Evolutionary conservation across 1,140 invertebrate genomes (phyloP).

Genomic region (Papilio helenus): DNA sequence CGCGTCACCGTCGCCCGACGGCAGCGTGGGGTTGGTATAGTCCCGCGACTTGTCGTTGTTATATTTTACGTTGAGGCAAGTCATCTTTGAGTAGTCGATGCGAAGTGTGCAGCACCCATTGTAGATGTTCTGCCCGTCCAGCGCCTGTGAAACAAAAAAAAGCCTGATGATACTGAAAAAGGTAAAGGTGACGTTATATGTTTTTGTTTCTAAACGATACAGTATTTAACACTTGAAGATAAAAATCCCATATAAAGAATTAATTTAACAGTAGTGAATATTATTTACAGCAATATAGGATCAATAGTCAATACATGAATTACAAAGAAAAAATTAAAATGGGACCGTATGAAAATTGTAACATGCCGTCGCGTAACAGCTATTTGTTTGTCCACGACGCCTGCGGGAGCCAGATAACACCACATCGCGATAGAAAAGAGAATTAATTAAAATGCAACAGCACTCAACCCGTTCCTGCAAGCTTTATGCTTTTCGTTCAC

Average conservation of each 20-base stretch:
- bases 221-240: no score
- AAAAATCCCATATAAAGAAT: no score
- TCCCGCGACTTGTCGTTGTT: slow-evolving; percentile 99
- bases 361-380: slow-evolving; percentile 60
- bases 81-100: slow-evolving; percentile 99
- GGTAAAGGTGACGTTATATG: neutral
- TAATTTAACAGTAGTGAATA: neutral
- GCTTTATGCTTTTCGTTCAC: slow-evolving; percentile 64
- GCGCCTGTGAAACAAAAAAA: slow-evolving; percentile 85
- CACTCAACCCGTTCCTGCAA: slow-evolving; percentile 74
- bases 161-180: slow-evolving; percentile 24
- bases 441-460: slow-evolving; percentile 82
- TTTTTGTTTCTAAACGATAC: neutral
- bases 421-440: slow-evolving; percentile 80
- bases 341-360: slow-evolving; percentile 71
- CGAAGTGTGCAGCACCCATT: slow-evolving; percentile 99
- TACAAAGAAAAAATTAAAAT: slow-evolving; percentile 61
- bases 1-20: slow-evolving; percentile 92
- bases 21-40: slow-evolving; percentile 98
- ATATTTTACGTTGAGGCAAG: slow-evolving; percentile 98
- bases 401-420: slow-evolving; percentile 75
- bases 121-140: slow-evolving; percentile 99
- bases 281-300: slow-evolving; percentile 2
- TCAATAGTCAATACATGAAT: slow-evolving; percentile 47
- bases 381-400: slow-evolving; percentile 77